These are phyloP conservation scores for Drosophila phalerata DNA, from an alignment of 2,888 invertebrate species.

Conservation along the genomic window DNA sequence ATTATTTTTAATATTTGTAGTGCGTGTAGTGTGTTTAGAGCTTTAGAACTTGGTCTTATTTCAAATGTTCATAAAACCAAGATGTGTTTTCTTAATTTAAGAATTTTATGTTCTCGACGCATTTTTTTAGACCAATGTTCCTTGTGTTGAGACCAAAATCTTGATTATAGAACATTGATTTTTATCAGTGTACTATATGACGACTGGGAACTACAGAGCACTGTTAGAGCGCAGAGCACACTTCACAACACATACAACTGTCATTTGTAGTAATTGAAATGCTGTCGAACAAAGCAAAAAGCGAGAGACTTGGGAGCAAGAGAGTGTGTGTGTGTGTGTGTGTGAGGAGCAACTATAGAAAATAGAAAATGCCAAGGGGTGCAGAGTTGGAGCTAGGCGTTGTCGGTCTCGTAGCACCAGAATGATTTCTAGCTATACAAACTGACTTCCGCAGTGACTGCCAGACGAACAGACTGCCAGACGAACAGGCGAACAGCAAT, in stretches of 20 bases:
- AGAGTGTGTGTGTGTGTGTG: slow-evolving; percentile 4
- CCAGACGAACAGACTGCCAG: slow-evolving; percentile 11
- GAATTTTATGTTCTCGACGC: too few species aligned
- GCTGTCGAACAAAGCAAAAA: slow-evolving; percentile 66
- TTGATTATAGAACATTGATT: too few species aligned
- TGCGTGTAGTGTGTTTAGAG: too few species aligned
- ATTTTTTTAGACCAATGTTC: too few species aligned
- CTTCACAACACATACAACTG: slow-evolving; percentile 44
- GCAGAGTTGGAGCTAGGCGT: slow-evolving; percentile 29
- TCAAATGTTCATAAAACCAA: too few species aligned
- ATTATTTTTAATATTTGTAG: too few species aligned
- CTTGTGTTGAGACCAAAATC: too few species aligned
- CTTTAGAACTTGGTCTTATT: too few species aligned
- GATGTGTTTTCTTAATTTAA: too few species aligned
- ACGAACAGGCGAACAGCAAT: slow-evolving; percentile 8
- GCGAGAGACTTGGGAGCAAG: slow-evolving; percentile 3
- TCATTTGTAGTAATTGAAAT: slow-evolving; percentile 81
- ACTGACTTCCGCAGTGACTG: slow-evolving; percentile 60
- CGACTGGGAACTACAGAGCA: slow-evolving; percentile 18
- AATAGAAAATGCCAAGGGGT: slow-evolving; percentile 22
- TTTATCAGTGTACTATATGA: too few species aligned
- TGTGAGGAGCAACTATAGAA: slow-evolving; percentile 15
- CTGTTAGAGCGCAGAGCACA: slow-evolving; percentile 31
- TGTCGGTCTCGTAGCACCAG: slow-evolving; percentile 40
- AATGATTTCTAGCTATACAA: slow-evolving; percentile 74